Base-by-base conservation (phyloP, 2,888 invertebrate species). In the Orchestes rusci region DNA sequence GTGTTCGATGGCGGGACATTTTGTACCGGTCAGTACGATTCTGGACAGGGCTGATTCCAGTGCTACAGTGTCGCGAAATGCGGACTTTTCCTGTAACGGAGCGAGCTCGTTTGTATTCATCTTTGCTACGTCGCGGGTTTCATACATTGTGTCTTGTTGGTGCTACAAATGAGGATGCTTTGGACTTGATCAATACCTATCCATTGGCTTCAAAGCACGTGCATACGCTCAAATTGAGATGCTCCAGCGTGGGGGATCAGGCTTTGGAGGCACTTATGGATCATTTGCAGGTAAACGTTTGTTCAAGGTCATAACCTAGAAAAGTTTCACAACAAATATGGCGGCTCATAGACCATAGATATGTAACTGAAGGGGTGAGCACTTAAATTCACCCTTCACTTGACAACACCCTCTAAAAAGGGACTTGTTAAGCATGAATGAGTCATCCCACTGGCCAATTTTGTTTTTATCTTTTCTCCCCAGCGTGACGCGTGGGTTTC, bases 181-280 rank as follows among this genome's bases (percentile, higher is more conserved):
- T 84, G 50, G 92, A 93, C 69, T 79, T 93, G 61, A 85, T 90
- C 51, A 83, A 84, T 64, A 83, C 85, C 56, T 91, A 89, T 65
- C 85, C 91, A 3, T 70, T 84, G 56, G 84, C 87, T 39, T 80
- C 84, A 51, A 82, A 87, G 60, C 86, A 89, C 63, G 76, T 93
- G 54, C 85, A 89, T 61, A 86, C 87, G 45, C 75, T 94, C 52
- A 82, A 86, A 60, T 74, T 95, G 57, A 79, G 89, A 60, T 91
- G 91, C 64, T 91, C 90, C 61, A 90, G 91, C 59, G 79, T 94
- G 63, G 89, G 88, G 20, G 94, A 95, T 71, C 77, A 88, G 59
- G 93, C 93, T 4, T 71, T 95, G 55, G 93, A 94, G 70, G 80
- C 87, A 16, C 74, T 91, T 33, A 70, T 92, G 62, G 91, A 91